These are phyloP conservation scores for Rynchops niger DNA, from an alignment of 2,113 vertebrate genomes.

Conservation along the genomic window DNA sequence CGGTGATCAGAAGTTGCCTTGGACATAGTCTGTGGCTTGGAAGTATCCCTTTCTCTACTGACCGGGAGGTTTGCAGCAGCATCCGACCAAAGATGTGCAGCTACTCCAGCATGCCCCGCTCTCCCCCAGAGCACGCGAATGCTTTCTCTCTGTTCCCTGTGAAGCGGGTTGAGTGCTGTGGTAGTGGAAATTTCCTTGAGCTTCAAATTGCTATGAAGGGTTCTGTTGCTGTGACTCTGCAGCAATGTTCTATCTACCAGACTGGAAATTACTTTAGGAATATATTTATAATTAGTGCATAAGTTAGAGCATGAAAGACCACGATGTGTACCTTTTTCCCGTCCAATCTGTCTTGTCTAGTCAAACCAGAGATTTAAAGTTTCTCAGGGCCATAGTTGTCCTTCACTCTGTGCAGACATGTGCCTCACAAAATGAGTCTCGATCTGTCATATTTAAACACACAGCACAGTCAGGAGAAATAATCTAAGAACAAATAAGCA, in stretches of 20 bases:
- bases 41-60: background rate
- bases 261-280: background rate
- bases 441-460: background rate
- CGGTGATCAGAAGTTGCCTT: too few relatives aligned
- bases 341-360: background rate
- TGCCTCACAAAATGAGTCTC: background rate
- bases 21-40: background rate
- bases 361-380: conserved; percentile 1
- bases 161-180: background rate
- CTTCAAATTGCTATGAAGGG: background rate
- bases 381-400: background rate
- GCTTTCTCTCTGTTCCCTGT: background rate
- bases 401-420: background rate
- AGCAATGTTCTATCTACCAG: background rate
- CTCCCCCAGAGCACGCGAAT: background rate
- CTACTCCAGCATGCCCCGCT: background rate
- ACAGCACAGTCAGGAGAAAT: background rate
- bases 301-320: background rate
- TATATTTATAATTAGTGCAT: background rate
- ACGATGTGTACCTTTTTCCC: background rate
- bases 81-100: background rate
- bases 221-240: background rate
- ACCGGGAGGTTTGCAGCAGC: background rate
- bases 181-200: conserved; percentile 14
- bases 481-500: background rate